These are phyloP conservation scores for Sminthurides aquaticus DNA, from an alignment of 2,888 invertebrate species.

Conservation along the genomic window DNA sequence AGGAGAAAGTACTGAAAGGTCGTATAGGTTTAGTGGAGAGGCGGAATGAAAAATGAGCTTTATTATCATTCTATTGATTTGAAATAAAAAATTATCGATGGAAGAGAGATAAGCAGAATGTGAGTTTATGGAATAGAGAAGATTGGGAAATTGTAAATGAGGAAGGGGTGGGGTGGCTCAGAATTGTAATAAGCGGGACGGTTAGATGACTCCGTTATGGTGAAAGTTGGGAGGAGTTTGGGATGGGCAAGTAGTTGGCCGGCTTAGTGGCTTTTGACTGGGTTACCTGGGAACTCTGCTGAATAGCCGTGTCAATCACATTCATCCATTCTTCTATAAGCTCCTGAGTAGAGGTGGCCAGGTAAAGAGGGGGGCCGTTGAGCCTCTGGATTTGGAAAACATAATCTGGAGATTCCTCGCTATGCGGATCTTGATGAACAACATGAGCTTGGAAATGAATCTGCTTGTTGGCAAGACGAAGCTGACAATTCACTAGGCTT, in stretches of 20 bases:
- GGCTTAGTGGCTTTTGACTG: too few relatives aligned
- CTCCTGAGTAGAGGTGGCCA: constrained; percentile 12
- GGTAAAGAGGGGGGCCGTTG: constrained; percentile 13
- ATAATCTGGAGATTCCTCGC: constrained; percentile 13
- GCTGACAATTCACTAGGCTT: constrained; percentile 20
- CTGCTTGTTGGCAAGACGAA: constrained; percentile 4
- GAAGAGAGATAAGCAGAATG: too few relatives aligned
- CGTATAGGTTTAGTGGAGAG: not conserved
- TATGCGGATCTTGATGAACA: not conserved
- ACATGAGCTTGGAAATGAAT: not conserved
- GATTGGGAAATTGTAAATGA: too few relatives aligned
- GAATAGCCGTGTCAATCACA: constrained; percentile 23
- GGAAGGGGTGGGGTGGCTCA: too few relatives aligned
- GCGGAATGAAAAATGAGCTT: not conserved
- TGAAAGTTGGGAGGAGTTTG: too few relatives aligned
- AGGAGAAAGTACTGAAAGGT: not conserved
- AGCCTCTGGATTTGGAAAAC: constrained; percentile 22
- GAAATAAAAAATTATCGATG: not conserved
- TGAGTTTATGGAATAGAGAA: too few relatives aligned
- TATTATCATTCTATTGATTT: not conserved
- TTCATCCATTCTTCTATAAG: constrained; percentile 21
- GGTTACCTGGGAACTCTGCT: constrained; percentile 22
- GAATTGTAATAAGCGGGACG: too few relatives aligned
- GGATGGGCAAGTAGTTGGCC: too few relatives aligned
- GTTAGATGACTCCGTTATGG: too few relatives aligned